Evolutionary conservation across 2,888 invertebrate species (phyloP).

Genomic region (Sicus ferrugineus): DNA sequence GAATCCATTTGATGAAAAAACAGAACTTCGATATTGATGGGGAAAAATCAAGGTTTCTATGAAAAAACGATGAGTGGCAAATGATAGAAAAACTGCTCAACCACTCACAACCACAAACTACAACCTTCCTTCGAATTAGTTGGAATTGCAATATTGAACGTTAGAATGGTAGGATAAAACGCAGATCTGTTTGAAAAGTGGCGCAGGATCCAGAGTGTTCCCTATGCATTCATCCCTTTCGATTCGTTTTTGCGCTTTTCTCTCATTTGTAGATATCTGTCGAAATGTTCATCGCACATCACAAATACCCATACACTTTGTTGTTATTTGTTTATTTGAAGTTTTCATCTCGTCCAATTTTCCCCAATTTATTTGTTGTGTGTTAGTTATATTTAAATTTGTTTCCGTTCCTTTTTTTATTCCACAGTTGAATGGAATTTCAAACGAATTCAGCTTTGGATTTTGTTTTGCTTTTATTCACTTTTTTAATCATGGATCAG

Average conservation of each 20-base stretch:
- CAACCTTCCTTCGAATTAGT: slow-evolving; percentile 25
- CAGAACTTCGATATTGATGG: too few relatives aligned
- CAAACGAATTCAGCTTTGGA: slow-evolving; percentile 11
- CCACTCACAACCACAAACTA: not conserved
- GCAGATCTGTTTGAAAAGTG: not conserved
- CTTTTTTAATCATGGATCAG: not conserved
- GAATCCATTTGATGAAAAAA: too few relatives aligned
- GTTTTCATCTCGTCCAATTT: not conserved
- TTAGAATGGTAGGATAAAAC: not conserved
- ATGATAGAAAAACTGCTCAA: not conserved
- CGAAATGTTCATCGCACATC: slow-evolving; percentile 12
- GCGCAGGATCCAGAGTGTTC: not conserved
- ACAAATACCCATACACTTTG: not conserved
- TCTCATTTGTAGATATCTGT: not conserved
- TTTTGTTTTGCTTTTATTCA: not conserved
- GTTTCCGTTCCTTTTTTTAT: too few relatives aligned
- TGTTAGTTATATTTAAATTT: not conserved
- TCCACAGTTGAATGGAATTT: not conserved
- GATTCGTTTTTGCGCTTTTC: not conserved
- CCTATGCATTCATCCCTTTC: not conserved
- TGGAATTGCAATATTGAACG: slow-evolving; percentile 3
- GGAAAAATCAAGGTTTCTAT: not conserved
- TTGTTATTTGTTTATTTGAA: slow-evolving; percentile 11
- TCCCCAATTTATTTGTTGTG: not conserved
- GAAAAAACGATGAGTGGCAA: slow-evolving; percentile 2